A percentile compares a stretch with the other conserved stretches of the same genome.
These are phyloP conservation scores for Helleia helle DNA, from an alignment of 2,888 invertebrate genomes.

Conservation along the genomic window DNA sequence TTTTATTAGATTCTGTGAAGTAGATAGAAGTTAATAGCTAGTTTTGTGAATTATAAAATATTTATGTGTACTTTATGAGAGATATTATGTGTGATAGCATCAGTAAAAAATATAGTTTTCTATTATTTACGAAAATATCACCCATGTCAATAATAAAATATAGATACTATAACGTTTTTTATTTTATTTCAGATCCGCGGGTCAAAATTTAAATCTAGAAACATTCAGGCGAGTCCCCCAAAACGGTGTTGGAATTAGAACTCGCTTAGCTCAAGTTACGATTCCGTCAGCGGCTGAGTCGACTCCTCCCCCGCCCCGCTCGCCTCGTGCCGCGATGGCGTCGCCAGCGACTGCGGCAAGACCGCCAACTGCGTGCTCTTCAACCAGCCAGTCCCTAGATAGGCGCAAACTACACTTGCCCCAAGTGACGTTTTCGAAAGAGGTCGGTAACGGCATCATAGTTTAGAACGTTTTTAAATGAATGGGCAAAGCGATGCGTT, in stretches of 20 bases:
- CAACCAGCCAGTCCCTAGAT: conserved; percentile 75
- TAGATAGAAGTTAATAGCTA: too few species aligned
- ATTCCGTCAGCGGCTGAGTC: conserved; percentile 45
- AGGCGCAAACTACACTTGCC: conserved; percentile 81
- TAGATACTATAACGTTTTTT: too few species aligned
- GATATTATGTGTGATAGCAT: too few species aligned
- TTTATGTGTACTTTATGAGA: too few species aligned
- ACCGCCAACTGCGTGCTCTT: conserved; percentile 82
- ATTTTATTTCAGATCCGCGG: conserved; percentile 81
- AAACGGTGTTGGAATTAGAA: conserved; percentile 45
- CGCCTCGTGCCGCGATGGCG: conserved; percentile 46
- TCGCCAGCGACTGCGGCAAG: conserved; percentile 62
- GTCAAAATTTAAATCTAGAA: conserved; percentile 80
- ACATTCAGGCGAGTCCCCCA: conserved; percentile 77
- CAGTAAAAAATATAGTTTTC: too few species aligned
- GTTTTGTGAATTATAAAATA: too few species aligned
- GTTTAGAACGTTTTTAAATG: too few species aligned
- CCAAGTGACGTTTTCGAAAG: conserved; percentile 90
- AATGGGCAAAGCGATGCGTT: too few species aligned
- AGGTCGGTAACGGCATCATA: conserved; percentile 93
- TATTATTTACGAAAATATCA: too few species aligned
- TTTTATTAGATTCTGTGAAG: too few species aligned
- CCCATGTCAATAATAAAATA: too few species aligned
- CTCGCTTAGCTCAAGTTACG: conserved; percentile 41
- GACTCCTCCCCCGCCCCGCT: conserved; percentile 59